Percentiles rank a stretch among this genome's conserved stretches.
These are phyloP conservation scores for Caenorhabditis latens DNA, from an alignment of 1,140 invertebrate genomes.

Conservation along the genomic window DNA sequence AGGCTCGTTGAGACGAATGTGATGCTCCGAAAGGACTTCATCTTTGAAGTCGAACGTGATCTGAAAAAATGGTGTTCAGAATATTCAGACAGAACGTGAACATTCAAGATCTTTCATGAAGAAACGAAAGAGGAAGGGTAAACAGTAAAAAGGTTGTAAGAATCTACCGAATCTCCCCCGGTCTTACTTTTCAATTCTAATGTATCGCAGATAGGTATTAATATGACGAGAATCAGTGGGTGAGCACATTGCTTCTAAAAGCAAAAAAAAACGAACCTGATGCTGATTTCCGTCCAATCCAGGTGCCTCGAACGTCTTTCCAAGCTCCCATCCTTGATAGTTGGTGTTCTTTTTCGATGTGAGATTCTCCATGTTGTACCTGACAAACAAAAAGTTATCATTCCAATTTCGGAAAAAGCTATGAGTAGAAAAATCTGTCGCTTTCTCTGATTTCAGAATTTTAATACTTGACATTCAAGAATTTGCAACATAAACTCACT, in stretches of 20 bases:
- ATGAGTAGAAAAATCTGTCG: too few relatives aligned
- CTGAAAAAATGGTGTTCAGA: constrained; percentile 61
- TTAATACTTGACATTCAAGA: too few relatives aligned
- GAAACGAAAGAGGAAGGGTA: too few relatives aligned
- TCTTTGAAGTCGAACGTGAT: constrained; percentile 71
- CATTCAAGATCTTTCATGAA: too few relatives aligned
- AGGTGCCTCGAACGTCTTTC: constrained; percentile 69
- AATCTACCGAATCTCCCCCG: too few relatives aligned
- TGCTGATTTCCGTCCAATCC: constrained; percentile 72
- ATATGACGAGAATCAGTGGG: too few relatives aligned
- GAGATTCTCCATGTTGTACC: constrained; percentile 72
- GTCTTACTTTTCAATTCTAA: not conserved
- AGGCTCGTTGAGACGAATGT: constrained; percentile 70
- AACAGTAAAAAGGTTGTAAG: too few relatives aligned
- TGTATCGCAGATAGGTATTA: not conserved
- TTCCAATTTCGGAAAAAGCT: too few relatives aligned
- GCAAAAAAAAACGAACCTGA: too few relatives aligned
- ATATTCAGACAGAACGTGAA: too few relatives aligned
- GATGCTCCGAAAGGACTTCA: constrained; percentile 70
- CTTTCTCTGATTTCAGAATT: too few relatives aligned
- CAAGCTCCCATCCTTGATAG: constrained; percentile 68
- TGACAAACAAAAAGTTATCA: not conserved
- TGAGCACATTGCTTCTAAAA: too few relatives aligned
- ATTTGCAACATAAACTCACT: constrained; percentile 36
- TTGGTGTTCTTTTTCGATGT: constrained; percentile 68